Evolutionary conservation across 2,888 invertebrate genomes (phyloP).

Genomic region (Scaptomyza parva): DNA sequence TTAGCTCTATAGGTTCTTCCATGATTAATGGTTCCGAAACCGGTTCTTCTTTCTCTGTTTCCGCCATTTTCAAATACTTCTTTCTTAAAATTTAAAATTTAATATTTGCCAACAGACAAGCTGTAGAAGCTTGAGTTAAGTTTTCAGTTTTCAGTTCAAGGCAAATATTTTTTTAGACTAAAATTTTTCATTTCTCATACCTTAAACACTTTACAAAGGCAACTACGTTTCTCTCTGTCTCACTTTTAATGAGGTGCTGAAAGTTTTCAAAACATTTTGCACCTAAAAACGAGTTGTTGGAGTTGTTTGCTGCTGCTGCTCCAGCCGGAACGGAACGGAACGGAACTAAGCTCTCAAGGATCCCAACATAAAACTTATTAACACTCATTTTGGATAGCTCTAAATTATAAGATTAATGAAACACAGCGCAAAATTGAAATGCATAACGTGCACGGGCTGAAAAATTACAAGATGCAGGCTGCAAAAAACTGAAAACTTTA

Average conservation of each 20-base stretch:
- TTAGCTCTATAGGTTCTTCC: background rate
- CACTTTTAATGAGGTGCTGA: conserved; percentile 17
- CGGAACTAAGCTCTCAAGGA: conserved; percentile 9
- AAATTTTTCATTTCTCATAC: background rate
- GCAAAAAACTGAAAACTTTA: conserved; percentile 45
- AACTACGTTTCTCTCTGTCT: background rate
- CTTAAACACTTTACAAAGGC: background rate
- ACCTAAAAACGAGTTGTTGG: conserved; percentile 10
- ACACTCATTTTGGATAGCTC: conserved; percentile 18
- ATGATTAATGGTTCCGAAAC: background rate
- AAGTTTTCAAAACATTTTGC: conserved; percentile 9
- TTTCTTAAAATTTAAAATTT: background rate
- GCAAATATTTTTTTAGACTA: background rate
- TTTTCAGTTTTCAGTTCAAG: background rate
- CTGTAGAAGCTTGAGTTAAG: conserved; percentile 1
- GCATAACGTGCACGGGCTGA: conserved; percentile 11
- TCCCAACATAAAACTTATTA: conserved; percentile 37
- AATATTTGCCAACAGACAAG: conserved; percentile 1
- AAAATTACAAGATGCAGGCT: conserved; percentile 30
- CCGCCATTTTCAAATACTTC: background rate
- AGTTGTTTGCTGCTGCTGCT: no score
- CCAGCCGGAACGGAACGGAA: no score
- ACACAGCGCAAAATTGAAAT: conserved; percentile 47
- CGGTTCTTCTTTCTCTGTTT: background rate
- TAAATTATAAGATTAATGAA: conserved; percentile 42